Evolutionary conservation across 2,113 vertebrate species (phyloP).

Genomic region (Ammodytes dubius): DNA sequence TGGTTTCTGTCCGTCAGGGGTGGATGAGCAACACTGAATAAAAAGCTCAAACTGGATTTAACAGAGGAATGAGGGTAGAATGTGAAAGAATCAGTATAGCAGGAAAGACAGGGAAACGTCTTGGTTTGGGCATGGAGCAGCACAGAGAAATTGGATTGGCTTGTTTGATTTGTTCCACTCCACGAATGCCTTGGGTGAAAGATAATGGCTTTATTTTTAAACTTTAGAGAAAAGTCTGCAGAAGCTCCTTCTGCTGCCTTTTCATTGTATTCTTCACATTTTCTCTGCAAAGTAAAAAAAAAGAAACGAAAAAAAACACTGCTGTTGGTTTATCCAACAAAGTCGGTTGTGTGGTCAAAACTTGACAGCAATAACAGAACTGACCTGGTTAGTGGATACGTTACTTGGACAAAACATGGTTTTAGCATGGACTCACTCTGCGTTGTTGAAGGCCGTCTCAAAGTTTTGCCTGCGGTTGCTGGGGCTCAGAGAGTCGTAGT

Average conservation of each 20-base stretch:
- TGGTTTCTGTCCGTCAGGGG: neutral
- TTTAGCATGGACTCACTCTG: constrained; percentile 90
- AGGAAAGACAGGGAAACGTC: neutral
- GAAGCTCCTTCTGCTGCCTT: constrained; percentile 15
- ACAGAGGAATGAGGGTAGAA: neutral
- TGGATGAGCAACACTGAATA: neutral
- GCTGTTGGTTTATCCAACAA: constrained; percentile 6
- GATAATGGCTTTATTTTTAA: neutral
- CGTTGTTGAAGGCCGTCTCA: constrained; percentile 94
- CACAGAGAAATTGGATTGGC: neutral
- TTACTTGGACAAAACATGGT: neutral
- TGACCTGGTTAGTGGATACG: constrained; percentile 30
- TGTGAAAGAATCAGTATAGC: neutral
- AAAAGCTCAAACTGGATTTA: neutral
- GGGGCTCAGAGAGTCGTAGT: constrained; percentile 92
- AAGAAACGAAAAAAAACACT: neutral
- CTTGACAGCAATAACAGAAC: neutral
- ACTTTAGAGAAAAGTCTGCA: neutral
- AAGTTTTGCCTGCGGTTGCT: constrained; percentile 97
- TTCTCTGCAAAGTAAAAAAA: neutral
- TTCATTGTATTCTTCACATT: neutral
- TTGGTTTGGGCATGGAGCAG: constrained; percentile 13
- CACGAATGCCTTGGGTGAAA: neutral
- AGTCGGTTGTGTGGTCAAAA: neutral
- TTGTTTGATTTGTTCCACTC: constrained; percentile 7